Evolutionary conservation across 2,888 invertebrate species (phyloP), one percentile per base, ranked within the genome.

Genomic region (Drosophila testacea): DNA sequence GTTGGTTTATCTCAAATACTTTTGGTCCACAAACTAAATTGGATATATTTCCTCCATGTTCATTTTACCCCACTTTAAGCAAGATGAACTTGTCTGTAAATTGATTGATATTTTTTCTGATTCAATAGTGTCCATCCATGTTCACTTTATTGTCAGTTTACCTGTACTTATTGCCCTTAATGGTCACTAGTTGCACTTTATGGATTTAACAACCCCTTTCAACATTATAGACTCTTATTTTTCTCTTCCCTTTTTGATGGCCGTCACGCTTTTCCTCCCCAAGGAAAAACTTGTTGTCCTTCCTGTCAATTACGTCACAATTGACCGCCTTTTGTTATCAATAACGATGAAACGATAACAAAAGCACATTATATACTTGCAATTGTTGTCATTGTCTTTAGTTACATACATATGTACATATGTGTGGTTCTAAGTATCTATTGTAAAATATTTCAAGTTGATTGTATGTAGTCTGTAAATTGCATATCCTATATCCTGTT

Each of bases 401-500:
- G 60, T 34, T 27, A 10, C 7, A 6, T 6, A 32, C 7, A 7
- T 32, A 32, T 30, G 30, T 6, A 32, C 7, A 7, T 32, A 32
- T 30, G 30, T 30, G 30, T 30, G 30, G 6, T 6, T 30, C 3
- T 5, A 32, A 6, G 32, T 32, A 9, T 32, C 2, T 9, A 30
- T 30, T 30, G 30, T 30, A 30, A 6, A 7, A 6, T 6, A 6
- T 46, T 9, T 38, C 2, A 38, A 48, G 34, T 27, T 54, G 55
- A 41, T 41, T 7, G 36, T 47, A 22, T 22, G 32, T 32, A 5
- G 54, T 66, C 11, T 44, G 51, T 72, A 71, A 44, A 64, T 69
- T 74, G 69, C 56, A 57, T 70, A 36, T 78, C 69, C 59, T 48
- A 57, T 72, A 72, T 59, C 51, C 62, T 39, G 56, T 57, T 47